A percentile compares a stretch with the other conserved stretches of the same genome.
Conservation (phyloP, 2,888 invertebrate genomes). For the Scaptomyza tumidula region DNA sequence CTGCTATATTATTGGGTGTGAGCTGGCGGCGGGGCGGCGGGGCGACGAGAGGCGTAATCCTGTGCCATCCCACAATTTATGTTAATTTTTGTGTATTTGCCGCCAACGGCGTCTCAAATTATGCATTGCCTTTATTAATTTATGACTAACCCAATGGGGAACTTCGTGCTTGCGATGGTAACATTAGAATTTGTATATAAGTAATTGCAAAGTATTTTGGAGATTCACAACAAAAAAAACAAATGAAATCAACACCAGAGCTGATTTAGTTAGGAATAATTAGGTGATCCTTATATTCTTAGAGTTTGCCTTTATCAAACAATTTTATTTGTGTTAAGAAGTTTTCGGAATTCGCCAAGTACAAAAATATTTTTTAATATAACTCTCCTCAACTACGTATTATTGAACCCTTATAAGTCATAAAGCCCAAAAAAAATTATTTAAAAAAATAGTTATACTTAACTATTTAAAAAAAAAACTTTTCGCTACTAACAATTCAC, state of each 20-base stretch:
- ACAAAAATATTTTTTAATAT: too few species aligned
- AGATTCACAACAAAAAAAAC: background rate
- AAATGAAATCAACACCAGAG: background rate
- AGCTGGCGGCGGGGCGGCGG: background rate
- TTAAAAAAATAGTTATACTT: too few species aligned
- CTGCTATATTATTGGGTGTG: slow-evolving; percentile 64
- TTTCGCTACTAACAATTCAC: slow-evolving; percentile 22
- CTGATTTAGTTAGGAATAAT: background rate
- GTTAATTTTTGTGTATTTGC: slow-evolving; percentile 77
- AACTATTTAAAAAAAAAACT: too few species aligned
- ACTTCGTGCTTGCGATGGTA: slow-evolving; percentile 44
- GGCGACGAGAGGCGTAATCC: background rate
- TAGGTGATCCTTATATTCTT: background rate
- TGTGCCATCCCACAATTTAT: slow-evolving; percentile 62
- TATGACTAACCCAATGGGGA: slow-evolving; percentile 64
- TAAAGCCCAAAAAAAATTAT: too few species aligned
- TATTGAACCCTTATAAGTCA: too few species aligned
- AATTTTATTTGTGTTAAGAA: too few species aligned
- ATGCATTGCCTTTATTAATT: slow-evolving; percentile 79
- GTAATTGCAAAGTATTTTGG: background rate
- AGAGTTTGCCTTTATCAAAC: too few species aligned
- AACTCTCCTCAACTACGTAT: too few species aligned
- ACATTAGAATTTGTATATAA: background rate
- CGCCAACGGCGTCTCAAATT: slow-evolving; percentile 72
- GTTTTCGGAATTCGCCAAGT: too few species aligned